These are phyloP conservation scores for Clarias macrocephalus DNA, from an alignment of 2,113 vertebrate species.

Conservation along the genomic window DNA sequence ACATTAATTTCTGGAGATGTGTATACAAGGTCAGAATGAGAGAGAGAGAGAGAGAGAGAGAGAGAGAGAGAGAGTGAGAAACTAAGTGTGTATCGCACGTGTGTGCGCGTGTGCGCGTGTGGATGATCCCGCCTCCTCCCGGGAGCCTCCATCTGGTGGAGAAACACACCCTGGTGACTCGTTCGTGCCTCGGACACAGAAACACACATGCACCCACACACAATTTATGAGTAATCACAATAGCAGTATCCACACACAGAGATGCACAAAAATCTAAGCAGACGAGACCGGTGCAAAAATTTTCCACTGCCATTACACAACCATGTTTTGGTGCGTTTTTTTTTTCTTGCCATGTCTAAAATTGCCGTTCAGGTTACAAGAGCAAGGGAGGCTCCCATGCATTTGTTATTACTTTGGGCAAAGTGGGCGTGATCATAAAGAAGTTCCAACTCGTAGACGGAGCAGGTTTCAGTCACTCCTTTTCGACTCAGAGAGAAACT, in stretches of 20 bases:
- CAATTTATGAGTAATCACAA: slow-evolving; percentile 36
- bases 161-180: slow-evolving; percentile 43
- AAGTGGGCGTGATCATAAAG: neutral
- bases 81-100: slow-evolving; percentile 9
- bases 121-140: slow-evolving; percentile 37
- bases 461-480: neutral
- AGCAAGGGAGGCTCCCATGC: neutral
- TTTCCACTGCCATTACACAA: neutral
- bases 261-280: slow-evolving; percentile 6
- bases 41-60: neutral
- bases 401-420: neutral
- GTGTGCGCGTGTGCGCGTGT: slow-evolving; percentile 33
- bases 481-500: neutral
- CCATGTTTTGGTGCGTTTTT: neutral
- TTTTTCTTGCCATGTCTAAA: neutral
- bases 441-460: neutral
- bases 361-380: neutral
- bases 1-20: slow-evolving; percentile 47
- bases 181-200: slow-evolving; percentile 35
- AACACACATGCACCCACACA: slow-evolving; percentile 32
- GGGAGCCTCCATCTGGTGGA: slow-evolving; percentile 51
- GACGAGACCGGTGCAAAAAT: neutral
- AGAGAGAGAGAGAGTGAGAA: neutral
- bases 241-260: slow-evolving; percentile 17
- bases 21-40: slow-evolving; percentile 44